Base-by-base conservation (phyloP, 2,888 invertebrate genomes). In the Prionchulus punctatus region DNA sequence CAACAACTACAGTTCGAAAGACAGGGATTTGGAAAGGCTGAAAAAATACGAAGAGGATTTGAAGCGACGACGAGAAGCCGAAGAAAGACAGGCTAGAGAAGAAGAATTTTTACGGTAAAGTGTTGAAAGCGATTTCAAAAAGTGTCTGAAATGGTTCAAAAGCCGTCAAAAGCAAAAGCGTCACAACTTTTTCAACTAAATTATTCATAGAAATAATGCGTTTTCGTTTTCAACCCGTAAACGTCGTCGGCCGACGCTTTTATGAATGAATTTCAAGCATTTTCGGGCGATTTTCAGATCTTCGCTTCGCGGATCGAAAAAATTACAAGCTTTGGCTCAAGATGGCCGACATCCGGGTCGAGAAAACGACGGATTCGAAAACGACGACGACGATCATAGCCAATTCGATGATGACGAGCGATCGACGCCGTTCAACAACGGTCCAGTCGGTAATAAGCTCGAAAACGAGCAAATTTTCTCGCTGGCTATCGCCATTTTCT, bases 281-380 rank as follows among this genome's bases (percentile, higher is more conserved):
- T n/a, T n/a, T n/a, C n/a, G n/a, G n/a, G n/a, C 27, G n/a, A 15
- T 15, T 48, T 54, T 48, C 43, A 63, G 66, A 55, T 68, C 84
- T 42, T 92, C 92, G 18, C 76, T 96, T 59, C 81, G 94, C 50
- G 88, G 86, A 31, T 92, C 92, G 26, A 80, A 85, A 67, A 91
- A 91, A 73, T 80, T 96, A 48, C 89, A 91, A 72, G 86, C 87
- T 15, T 65, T 78, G 57, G 74, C 76, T 60, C n/a, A n/a, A n/a
- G n/a, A n/a, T n/a, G n/a, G n/a, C n/a, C n/a, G n/a, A n/a, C n/a
- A n/a, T n/a, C n/a, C n/a, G n/a, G n/a, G 36, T 36, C 36, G 18
- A 7, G 36, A 36, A 36, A 36, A 36, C 18, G 36, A 36, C 18
- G 36, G 12, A 36, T 36, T 36, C 18, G 36, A 36, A 36, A 18